phyloP scores from a whole-genome alignment of 2,888 invertebrate species.

The Ceratothoa steindachneri region DNA sequence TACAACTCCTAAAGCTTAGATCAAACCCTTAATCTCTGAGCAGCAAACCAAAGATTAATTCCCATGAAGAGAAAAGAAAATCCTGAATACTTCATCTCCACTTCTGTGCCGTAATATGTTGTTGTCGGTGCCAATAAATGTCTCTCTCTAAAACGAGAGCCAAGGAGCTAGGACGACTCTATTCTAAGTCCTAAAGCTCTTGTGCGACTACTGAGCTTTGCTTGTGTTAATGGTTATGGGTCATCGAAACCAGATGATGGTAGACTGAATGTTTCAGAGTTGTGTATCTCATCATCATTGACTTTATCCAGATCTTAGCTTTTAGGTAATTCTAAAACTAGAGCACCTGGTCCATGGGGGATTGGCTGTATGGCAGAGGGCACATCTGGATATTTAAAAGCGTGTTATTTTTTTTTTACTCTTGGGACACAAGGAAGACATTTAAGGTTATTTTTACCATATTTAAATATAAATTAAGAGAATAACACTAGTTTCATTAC shows the following conservation, averaged over 20 bases:
- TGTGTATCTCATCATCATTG: too few species aligned
- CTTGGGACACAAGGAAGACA: not conserved
- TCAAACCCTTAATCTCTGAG: not conserved
- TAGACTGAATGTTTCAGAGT: too few species aligned
- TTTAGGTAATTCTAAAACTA: not conserved
- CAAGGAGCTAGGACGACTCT: too few species aligned
- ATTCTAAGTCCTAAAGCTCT: too few species aligned
- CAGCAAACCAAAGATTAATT: not conserved
- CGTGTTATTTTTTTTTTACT: not conserved
- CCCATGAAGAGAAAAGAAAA: not conserved
- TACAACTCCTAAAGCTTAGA: not conserved
- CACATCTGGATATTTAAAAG: not conserved
- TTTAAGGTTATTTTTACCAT: too few species aligned
- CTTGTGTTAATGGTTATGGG: not conserved
- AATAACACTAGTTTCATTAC: too few species aligned
- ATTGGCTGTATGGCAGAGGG: not conserved
- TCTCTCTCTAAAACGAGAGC: too few species aligned
- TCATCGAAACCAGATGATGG: not conserved
- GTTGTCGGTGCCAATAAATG: not conserved
- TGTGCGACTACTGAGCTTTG: not conserved
- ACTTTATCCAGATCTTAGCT: not conserved
- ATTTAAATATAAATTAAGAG: too few species aligned
- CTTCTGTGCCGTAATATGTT: not conserved
- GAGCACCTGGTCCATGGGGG: too few species aligned
- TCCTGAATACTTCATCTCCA: not conserved